Conservation (phyloP, 2,888 invertebrate genomes). For the Lycocerus yunnanus region DNA sequence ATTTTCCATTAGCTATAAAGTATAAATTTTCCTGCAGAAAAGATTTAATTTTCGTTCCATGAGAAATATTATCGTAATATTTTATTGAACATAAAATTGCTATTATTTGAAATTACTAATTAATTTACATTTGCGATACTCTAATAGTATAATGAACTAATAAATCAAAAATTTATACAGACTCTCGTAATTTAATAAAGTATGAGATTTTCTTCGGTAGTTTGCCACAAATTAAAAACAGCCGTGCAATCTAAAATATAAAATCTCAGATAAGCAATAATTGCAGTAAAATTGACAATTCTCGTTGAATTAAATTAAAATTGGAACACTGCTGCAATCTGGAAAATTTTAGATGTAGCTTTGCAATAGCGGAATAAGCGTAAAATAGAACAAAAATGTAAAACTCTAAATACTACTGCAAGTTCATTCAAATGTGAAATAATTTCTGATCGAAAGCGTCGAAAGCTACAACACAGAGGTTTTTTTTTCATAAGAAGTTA, state of each 20-base stretch:
- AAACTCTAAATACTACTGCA: conserved; percentile 17
- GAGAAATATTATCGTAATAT: background rate
- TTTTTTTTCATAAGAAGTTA: background rate
- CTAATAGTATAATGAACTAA: background rate
- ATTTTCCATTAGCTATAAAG: background rate
- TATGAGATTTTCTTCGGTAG: background rate
- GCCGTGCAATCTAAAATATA: background rate
- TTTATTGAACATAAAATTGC: background rate
- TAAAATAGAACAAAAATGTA: conserved; percentile 11
- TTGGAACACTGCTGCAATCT: background rate
- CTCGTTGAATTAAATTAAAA: background rate
- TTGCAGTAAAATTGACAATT: background rate
- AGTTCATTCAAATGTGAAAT: conserved; percentile 16
- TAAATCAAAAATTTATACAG: background rate
- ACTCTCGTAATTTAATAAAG: background rate
- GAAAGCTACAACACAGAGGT: background rate
- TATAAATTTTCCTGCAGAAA: background rate
- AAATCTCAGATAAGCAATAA: background rate
- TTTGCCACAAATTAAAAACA: background rate
- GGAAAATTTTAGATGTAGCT: conserved; percentile 2
- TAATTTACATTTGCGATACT: background rate
- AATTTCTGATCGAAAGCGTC: conserved; percentile 11
- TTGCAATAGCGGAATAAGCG: conserved; percentile 16
- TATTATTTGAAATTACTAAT: background rate
- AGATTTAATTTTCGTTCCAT: background rate